A percentile compares a stretch with the other conserved stretches of the same genome.
Conservation (phyloP, 2,797 vertebrate species). For the Pipistrellus pipistrellus region DNA sequence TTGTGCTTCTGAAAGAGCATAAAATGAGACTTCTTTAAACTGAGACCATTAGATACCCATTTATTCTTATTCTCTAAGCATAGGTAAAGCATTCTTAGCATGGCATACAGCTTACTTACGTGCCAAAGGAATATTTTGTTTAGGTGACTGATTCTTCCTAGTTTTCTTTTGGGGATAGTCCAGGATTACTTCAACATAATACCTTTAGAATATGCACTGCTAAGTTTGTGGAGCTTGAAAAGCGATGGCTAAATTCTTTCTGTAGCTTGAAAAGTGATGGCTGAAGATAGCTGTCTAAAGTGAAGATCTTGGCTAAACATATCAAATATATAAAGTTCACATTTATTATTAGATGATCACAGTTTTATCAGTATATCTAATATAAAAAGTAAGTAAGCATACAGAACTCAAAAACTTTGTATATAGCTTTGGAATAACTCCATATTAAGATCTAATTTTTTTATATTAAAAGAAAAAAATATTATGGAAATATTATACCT, state of each 20-base stretch:
- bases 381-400: constrained; percentile 54
- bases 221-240: constrained; percentile 38
- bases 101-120: background rate
- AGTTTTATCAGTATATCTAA: constrained; percentile 28
- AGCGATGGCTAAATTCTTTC: background rate
- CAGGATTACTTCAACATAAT: constrained; percentile 28
- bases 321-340: constrained; percentile 18
- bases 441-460: constrained; percentile 13
- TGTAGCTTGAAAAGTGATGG: constrained; percentile 11
- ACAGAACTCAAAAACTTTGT: constrained; percentile 20
- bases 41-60: background rate
- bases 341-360: constrained; percentile 40
- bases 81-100: background rate
- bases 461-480: constrained; percentile 46
- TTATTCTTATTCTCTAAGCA: constrained; percentile 9
- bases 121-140: background rate
- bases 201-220: constrained; percentile 27
- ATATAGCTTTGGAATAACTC: background rate
- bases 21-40: constrained; percentile 37
- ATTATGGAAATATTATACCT: constrained; percentile 21
- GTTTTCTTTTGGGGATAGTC: constrained; percentile 53
- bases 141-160: background rate
- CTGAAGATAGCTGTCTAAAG: background rate
- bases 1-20: background rate
- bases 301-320: background rate